Conservation (phyloP, 1,140 invertebrate genomes). For the Aphis gossypii region DNA sequence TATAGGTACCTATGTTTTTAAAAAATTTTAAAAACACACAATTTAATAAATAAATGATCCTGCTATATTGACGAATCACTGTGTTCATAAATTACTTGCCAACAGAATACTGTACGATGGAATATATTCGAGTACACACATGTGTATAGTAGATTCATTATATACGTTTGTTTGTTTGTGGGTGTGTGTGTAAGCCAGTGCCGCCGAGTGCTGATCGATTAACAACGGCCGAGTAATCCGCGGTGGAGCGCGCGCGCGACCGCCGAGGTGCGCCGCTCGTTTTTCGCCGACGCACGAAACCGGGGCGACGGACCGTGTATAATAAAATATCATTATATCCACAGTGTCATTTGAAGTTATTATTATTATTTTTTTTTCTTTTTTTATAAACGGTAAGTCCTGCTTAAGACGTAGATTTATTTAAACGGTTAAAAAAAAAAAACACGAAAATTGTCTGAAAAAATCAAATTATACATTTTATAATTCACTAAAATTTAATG, state of each 20-base stretch:
- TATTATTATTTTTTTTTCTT: neutral
- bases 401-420: no score
- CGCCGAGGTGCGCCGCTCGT: neutral
- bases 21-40: no score
- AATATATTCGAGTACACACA: neutral
- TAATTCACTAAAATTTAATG: no score
- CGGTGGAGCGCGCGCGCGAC: conserved; percentile 18
- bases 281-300: neutral
- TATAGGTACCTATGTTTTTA: no score
- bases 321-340: neutral
- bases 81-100: neutral
- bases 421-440: no score
- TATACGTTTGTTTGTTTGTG: neutral
- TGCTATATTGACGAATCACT: no score
- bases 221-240: conserved; percentile 6
- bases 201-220: conserved; percentile 25
- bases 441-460: no score
- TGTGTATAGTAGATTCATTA: neutral
- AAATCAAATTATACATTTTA: no score
- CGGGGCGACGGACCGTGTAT: neutral
- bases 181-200: neutral
- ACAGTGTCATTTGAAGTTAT: neutral
- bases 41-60: no score
- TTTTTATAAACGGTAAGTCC: no score
- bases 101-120: neutral